Conservation (phyloP, 2,797 vertebrate species). For the Helarctos malayanus region DNA sequence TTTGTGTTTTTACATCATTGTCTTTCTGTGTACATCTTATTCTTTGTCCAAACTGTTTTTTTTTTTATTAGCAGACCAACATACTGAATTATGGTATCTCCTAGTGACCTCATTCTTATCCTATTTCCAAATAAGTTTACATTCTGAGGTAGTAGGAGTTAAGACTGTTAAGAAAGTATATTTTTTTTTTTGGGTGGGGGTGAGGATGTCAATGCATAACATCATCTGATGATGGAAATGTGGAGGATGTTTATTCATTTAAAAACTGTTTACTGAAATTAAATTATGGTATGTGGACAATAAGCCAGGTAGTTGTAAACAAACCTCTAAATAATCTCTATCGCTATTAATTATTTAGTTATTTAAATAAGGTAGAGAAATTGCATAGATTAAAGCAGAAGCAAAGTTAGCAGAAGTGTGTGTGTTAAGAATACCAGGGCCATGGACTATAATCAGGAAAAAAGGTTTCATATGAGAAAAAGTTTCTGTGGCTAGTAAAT, state of each 20-base stretch:
- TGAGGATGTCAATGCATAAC: neutral
- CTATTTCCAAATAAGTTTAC: neutral
- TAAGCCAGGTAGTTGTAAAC: neutral
- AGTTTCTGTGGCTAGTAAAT: neutral
- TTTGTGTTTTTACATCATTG: neutral
- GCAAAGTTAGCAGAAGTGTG: neutral
- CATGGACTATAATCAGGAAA: neutral
- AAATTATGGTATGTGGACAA: neutral
- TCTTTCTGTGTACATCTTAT: neutral
- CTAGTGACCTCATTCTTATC: neutral
- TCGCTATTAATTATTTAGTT: neutral
- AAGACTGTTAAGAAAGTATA: neutral
- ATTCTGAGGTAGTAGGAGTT: neutral
- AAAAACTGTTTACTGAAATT: neutral
- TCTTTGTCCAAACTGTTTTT: neutral
- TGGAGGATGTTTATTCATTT: neutral
- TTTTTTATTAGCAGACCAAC: neutral
- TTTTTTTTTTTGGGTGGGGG: neutral
- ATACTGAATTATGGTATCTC: neutral
- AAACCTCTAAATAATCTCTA: neutral
- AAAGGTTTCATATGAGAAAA: neutral
- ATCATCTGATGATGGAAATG: neutral
- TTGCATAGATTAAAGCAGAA: neutral
- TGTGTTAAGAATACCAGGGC: neutral
- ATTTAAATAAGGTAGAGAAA: neutral